phyloP scores from a whole-genome alignment of 2,113 vertebrate genomes.

The Sminthopsis crassicaudata region DNA sequence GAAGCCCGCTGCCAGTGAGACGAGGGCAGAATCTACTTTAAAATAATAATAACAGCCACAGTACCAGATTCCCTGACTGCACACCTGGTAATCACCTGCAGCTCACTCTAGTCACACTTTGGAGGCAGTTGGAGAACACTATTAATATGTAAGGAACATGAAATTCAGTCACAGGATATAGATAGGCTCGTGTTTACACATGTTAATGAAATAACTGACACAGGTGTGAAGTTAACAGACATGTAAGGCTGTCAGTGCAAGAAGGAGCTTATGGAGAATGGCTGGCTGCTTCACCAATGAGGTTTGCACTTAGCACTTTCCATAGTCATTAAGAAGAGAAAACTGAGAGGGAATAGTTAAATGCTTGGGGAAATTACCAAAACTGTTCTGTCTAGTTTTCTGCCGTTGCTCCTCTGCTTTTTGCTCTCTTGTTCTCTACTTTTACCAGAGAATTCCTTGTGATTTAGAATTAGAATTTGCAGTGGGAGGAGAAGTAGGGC shows the following conservation, averaged over 20 bases:
- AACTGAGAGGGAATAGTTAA: neutral
- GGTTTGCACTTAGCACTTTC: neutral
- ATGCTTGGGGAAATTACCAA: neutral
- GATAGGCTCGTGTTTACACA: constrained; percentile 30
- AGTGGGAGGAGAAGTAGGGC: neutral
- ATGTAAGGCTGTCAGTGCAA: constrained; percentile 39
- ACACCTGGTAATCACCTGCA: neutral
- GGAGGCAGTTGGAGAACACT: neutral
- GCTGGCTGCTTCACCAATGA: neutral
- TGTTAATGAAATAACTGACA: constrained; percentile 47
- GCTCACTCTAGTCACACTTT: neutral
- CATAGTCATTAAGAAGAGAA: neutral
- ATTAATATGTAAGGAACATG: neutral
- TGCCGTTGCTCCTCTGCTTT: neutral
- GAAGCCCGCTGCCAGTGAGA: constrained; percentile 4
- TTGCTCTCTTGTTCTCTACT: neutral
- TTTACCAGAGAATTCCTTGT: neutral
- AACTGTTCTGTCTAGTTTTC: neutral
- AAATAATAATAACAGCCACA: neutral
- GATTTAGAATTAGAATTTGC: neutral
- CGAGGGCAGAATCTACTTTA: neutral
- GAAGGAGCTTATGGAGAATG: constrained; percentile 3
- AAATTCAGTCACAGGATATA: constrained; percentile 9
- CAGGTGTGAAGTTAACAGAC: constrained; percentile 38
- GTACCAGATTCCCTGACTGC: neutral